Percentiles rank a stretch among this genome's conserved stretches.
These are phyloP conservation scores for Glaucomys volans DNA, from an alignment of 2,113 vertebrate genomes.

Conservation along the genomic window DNA sequence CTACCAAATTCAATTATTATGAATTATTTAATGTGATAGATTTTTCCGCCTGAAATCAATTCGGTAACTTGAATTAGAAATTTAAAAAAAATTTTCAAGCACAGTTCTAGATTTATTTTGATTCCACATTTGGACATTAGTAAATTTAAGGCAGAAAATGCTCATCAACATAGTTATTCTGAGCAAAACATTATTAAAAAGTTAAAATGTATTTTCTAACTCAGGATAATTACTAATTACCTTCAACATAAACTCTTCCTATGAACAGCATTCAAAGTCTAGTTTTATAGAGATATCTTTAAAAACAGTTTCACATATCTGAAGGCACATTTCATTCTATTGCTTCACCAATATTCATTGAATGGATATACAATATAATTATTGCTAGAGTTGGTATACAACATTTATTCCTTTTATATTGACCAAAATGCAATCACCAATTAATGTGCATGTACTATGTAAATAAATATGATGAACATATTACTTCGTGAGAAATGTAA, in stretches of 20 bases:
- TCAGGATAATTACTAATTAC: background rate
- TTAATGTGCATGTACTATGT: background rate
- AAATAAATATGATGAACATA: background rate
- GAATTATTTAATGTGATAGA: background rate
- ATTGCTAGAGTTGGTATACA: background rate
- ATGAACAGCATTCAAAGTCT: background rate
- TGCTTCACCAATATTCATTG: background rate
- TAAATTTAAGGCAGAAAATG: background rate
- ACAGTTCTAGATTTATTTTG: background rate
- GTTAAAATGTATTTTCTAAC: background rate
- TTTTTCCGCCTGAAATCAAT: background rate
- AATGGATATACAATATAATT: background rate
- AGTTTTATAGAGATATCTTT: background rate
- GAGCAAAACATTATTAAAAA: background rate
- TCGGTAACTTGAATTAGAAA: background rate
- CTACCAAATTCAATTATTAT: background rate
- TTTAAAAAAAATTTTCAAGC: background rate
- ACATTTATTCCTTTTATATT: background rate
- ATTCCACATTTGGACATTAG: background rate
- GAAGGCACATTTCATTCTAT: background rate
- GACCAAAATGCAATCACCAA: background rate
- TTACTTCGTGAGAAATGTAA: background rate
- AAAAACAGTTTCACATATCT: background rate
- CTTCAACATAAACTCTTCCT: conserved; percentile 3
- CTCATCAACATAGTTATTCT: background rate